Conservation (phyloP, 2,113 vertebrate genomes). For the Nesogale talazaci region DNA sequence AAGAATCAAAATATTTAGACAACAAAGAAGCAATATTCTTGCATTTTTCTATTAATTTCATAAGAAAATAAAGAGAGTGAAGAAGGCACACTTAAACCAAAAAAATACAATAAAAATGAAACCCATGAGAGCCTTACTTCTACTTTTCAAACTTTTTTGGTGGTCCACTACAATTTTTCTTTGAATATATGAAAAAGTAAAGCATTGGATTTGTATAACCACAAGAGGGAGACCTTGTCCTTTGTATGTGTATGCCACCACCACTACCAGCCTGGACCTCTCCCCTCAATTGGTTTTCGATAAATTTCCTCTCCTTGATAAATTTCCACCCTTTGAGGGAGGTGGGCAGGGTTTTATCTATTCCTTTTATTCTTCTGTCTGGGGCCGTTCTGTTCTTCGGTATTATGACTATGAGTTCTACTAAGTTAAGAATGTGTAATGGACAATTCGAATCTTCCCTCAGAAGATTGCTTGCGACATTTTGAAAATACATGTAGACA, state of each 20-base stretch:
- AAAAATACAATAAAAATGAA: neutral
- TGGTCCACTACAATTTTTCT: neutral
- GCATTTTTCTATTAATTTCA: neutral
- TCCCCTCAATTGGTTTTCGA: neutral
- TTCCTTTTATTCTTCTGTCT: neutral
- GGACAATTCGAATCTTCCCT: conserved; percentile 4
- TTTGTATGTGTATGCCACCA: neutral
- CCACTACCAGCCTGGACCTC: neutral
- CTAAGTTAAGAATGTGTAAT: conserved; percentile 11
- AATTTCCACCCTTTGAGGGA: neutral
- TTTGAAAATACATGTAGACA: neutral
- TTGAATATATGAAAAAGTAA: neutral
- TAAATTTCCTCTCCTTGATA: neutral
- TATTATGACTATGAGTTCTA: neutral
- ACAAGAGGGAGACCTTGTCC: neutral
- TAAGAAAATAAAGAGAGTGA: neutral
- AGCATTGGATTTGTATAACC: neutral
- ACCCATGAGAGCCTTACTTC: neutral
- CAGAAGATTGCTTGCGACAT: neutral
- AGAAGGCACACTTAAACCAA: neutral
- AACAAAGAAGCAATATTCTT: neutral
- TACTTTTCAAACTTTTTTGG: neutral
- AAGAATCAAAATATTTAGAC: neutral
- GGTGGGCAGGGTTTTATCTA: neutral
- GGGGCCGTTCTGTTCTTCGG: neutral